Evolutionary conservation across 2,113 vertebrate species (phyloP), one percentile per base, ranked within the genome.

Genomic region (Glareola pratincola): DNA sequence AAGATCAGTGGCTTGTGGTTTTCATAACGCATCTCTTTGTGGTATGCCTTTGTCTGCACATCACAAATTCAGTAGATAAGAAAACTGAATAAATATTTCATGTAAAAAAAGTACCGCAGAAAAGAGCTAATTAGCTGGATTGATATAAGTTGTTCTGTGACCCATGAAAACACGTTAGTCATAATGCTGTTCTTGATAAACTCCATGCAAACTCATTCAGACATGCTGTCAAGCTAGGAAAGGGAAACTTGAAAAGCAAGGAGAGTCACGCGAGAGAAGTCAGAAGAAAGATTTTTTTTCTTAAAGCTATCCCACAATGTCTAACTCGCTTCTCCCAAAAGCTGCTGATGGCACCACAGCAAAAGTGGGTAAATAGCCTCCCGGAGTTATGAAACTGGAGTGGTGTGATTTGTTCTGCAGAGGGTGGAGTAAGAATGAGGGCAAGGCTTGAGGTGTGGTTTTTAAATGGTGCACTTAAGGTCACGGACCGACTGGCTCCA

Each of bases 401-500:
- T 76, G 78, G 84, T 60, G 75, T 85, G 95, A 95, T 94, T 92
- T 96, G 90, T 88, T 96, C 88, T 94, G 84, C 57, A 73, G 96
- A 96, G 95, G 94, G 97, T 95, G 93, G 95, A 97, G 91, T 87
- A 93, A 92, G 73, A 94, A 96, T 71, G 73, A 96, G 87, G 85
- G 93, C 54, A 97, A 90, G 91, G 86, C 92, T 95, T 64, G 94
- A 96, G 96, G 97, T 96, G 96, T 95, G 89, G 92, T 90, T 97
- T 97, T 81, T 76, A 63, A 68, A 77, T 84, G 96, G 97, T 91
- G 92, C 96, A 94, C 72, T 96, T 94, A 85, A 97, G 96, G 97
- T 97, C 94, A 96, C 3, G 92, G 95, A 92, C 89, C 22, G 60
- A 62, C 97, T 97, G 96, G 91, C 96, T 98, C 97, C 97, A 96